Evolutionary conservation across 2,797 vertebrate species (phyloP).

Genomic region (Myripristis murdjan): DNA sequence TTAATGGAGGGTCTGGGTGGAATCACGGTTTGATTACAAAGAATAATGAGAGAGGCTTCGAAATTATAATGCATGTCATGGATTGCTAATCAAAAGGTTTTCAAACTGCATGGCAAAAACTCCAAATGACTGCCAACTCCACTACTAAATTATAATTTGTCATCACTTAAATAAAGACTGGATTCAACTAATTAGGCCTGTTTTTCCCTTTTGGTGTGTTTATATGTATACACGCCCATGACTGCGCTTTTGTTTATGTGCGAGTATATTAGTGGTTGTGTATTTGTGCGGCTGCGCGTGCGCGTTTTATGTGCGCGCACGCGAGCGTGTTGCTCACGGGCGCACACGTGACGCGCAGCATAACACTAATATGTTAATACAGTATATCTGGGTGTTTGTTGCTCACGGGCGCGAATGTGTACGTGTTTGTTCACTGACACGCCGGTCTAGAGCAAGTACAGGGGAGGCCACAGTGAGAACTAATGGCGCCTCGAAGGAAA

Average conservation of each 20-base stretch:
- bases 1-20: slow-evolving; percentile 61
- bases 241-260: slow-evolving; percentile 20
- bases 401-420: slow-evolving; percentile 30
- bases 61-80: slow-evolving; percentile 61
- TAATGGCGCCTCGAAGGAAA: slow-evolving; percentile 73
- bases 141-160: slow-evolving; percentile 61
- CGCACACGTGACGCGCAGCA: neutral
- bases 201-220: slow-evolving; percentile 19
- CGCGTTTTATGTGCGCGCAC: neutral
- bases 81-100: slow-evolving; percentile 69
- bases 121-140: slow-evolving; percentile 44
- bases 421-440: slow-evolving; percentile 59
- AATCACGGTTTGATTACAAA: slow-evolving; percentile 68
- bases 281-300: slow-evolving; percentile 12
- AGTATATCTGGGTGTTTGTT: slow-evolving; percentile 7
- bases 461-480: slow-evolving; percentile 50
- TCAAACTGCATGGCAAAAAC: slow-evolving; percentile 51
- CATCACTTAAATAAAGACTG: slow-evolving; percentile 48
- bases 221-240: neutral
- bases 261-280: slow-evolving; percentile 18
- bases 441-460: slow-evolving; percentile 43
- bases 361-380: neutral
- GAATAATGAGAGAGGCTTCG: slow-evolving; percentile 66
- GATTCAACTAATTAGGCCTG: slow-evolving; percentile 30
- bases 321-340: neutral